Evolutionary conservation across 1,140 invertebrate genomes (phyloP).

Genomic region (Calephelis nemesis): DNA sequence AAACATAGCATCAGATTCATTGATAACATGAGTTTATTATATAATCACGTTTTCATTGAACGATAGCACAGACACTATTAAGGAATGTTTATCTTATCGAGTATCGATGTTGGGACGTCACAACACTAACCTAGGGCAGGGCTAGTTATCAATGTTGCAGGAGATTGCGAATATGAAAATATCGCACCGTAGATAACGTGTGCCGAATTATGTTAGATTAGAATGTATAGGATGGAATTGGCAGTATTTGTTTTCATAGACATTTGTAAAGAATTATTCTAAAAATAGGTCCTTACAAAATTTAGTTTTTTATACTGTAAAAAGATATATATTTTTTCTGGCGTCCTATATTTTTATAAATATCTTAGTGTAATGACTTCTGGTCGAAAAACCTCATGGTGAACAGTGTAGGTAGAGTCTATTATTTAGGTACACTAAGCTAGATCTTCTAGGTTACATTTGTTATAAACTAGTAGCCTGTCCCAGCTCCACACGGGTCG

Average conservation of each 20-base stretch:
- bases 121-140: conserved; percentile 66
- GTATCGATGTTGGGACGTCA: conserved; percentile 37
- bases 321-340: too few species aligned
- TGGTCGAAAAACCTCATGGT: too few species aligned
- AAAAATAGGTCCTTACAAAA: not conserved
- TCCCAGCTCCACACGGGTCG: too few species aligned
- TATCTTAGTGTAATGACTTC: too few species aligned
- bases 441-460: too few species aligned
- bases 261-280: conserved; percentile 2
- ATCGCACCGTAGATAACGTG: conserved; percentile 51
- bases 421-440: too few species aligned
- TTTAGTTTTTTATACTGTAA: too few species aligned
- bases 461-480: too few species aligned
- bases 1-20: conserved; percentile 10
- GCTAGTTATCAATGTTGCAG: conserved; percentile 60
- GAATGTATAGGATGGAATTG: conserved; percentile 31
- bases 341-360: too few species aligned
- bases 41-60: conserved; percentile 12
- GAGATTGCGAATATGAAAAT: conserved; percentile 69
- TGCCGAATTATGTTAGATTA: conserved; percentile 64
- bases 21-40: conserved; percentile 4
- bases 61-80: conserved; percentile 1
- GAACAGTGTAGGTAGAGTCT: too few species aligned
- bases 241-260: conserved; percentile 18
- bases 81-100: conserved; percentile 27